A percentile compares a stretch with the other conserved stretches of the same genome.
phyloP scores from a whole-genome alignment of 1,140 invertebrate species.

The Magallana ariakensis region DNA sequence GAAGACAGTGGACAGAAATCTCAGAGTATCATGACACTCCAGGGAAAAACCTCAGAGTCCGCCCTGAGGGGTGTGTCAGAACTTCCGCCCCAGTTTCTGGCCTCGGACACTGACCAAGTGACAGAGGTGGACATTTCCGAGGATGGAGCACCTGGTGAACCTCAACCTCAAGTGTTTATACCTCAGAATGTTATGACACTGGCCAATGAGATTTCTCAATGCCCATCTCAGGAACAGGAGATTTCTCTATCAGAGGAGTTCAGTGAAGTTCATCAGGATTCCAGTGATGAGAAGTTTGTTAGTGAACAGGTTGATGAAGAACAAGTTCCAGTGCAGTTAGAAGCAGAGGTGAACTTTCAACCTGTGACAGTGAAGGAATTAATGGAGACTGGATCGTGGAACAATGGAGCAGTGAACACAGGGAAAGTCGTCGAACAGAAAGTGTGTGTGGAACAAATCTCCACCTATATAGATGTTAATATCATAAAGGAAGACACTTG shows the following conservation, averaged over 20 bases:
- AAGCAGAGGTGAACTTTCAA: background rate
- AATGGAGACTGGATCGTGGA: background rate
- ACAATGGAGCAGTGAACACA: background rate
- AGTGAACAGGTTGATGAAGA: background rate
- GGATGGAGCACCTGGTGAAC: background rate
- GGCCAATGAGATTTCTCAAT: background rate
- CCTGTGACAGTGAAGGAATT: background rate
- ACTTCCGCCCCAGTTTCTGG: background rate
- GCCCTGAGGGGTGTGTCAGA: background rate
- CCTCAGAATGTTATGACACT: slow-evolving; percentile 22
- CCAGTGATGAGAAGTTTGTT: background rate
- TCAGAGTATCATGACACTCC: background rate
- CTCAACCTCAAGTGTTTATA: slow-evolving; percentile 10
- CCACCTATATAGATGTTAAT: slow-evolving; percentile 8
- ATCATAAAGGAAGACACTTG: background rate
- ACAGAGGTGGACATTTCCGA: background rate
- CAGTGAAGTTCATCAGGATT: background rate
- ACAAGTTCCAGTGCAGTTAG: background rate
- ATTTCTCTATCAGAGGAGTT: background rate
- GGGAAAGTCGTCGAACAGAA: background rate
- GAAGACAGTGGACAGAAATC: background rate
- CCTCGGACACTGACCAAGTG: background rate
- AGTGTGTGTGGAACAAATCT: slow-evolving; percentile 11
- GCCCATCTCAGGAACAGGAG: background rate
- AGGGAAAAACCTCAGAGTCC: background rate